phyloP scores from a whole-genome alignment of 2,113 vertebrate genomes.

The Maccullochella peelii region DNA sequence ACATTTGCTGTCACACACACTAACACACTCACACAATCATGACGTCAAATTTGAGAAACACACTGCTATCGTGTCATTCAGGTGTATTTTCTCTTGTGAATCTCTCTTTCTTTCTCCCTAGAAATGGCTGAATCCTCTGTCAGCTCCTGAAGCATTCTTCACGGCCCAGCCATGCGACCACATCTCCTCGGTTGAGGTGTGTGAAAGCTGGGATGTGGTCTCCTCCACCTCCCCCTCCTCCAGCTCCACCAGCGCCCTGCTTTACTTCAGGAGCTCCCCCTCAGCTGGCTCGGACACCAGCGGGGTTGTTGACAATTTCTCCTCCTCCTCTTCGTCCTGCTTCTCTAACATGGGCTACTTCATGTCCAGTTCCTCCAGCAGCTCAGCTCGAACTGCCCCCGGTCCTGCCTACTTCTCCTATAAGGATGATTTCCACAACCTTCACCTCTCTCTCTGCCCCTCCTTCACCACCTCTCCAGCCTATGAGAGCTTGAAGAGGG shows the following conservation, averaged over 20 bases:
- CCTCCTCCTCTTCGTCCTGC: conserved; percentile 61
- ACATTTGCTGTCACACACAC: background rate
- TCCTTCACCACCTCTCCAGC: background rate
- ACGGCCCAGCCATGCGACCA: conserved; percentile 48
- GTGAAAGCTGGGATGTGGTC: conserved; percentile 15
- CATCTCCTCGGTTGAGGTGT: conserved; percentile 78
- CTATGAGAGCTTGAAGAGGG: conserved; percentile 68
- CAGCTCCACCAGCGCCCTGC: conserved; percentile 30
- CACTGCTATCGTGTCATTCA: too few relatives aligned
- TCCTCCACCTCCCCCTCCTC: conserved; percentile 27
- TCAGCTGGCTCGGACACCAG: conserved; percentile 18
- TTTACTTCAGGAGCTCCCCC: background rate
- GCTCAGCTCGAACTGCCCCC: conserved; percentile 40
- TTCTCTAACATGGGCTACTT: conserved; percentile 85
- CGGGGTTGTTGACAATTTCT: conserved; percentile 15
- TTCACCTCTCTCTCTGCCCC: conserved; percentile 22
- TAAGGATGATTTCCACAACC: conserved; percentile 27
- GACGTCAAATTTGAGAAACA: background rate
- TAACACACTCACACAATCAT: background rate
- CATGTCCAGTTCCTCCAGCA: conserved; percentile 62
- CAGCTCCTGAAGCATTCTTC: conserved; percentile 50
- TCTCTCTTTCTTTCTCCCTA: conserved; percentile 25
- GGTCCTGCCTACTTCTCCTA: conserved; percentile 76
- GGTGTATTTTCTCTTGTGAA: background rate
- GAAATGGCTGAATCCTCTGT: conserved; percentile 80